Base-by-base conservation (phyloP, 2,888 invertebrate genomes). In the Chloroclystis v-ata region DNA sequence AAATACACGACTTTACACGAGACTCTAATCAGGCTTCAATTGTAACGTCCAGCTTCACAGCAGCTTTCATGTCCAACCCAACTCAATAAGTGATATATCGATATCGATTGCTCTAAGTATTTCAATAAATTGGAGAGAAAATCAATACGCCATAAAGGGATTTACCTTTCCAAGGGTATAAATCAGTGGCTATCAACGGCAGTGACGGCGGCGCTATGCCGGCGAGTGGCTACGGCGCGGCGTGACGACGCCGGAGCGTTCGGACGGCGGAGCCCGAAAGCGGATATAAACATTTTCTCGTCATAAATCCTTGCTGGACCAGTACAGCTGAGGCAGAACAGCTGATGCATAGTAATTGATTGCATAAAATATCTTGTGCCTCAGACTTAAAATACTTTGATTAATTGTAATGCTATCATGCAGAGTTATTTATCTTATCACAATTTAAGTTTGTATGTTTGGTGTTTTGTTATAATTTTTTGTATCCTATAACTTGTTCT, bases 241-340 rank as follows among this genome's bases (percentile, higher is more conserved):
- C 26, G 1, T 4, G 12, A 13, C 9, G n/a, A 8, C 8, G 30
- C 9, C 30, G 4, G 30, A 1, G 30, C 30, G 12, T 12, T 8
- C 9, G 12, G 7, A 7, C 1, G 12, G 12, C 13, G 30, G 30
- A 29, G 12, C 29, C 11, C 29, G 10, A 12, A 8, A 28, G 16
- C 35, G 9, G 28, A 28, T 24, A 40, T 30, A 28, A 39, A 39
- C 40, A 30, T 20, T 24, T 40, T 30, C 20, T 40, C 40, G 12
- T 30, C 29, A 40, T 24, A 40, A 29, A 40, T 40, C 30, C 39
- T 29, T 10, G 14, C 6, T 13, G 28, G 28, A 28, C 5, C 16
- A 16, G 10, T 20, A 10, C 28, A 29, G 28, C 14, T 37, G n/a
- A 28, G n/a, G 1, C 1, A 13, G 13, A n/a, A 37, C 13, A 26